Conservation (phyloP, 1,140 invertebrate genomes). For the Listronotus bonariensis region DNA sequence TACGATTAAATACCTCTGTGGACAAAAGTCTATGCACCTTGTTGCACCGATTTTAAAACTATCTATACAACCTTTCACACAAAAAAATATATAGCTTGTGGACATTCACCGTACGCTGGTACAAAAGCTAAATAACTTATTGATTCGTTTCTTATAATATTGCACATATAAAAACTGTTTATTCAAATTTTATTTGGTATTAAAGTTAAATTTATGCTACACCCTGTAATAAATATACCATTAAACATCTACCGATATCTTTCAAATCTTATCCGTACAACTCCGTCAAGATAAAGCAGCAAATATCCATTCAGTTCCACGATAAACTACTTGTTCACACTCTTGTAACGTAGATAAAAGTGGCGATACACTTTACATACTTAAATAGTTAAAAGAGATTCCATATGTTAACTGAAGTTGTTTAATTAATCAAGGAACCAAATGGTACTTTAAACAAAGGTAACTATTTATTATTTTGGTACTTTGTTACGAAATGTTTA, state of each 20-base stretch:
- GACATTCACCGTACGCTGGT: too few relatives aligned
- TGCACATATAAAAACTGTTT: too few relatives aligned
- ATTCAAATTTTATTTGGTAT: too few relatives aligned
- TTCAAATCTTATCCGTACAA: slow-evolving; percentile 24
- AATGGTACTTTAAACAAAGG: slow-evolving; percentile 25
- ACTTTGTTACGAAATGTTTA: slow-evolving; percentile 8
- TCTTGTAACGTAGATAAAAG: slow-evolving; percentile 26
- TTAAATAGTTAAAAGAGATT: slow-evolving; percentile 14
- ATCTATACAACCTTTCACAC: too few relatives aligned
- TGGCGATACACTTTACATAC: slow-evolving; percentile 36
- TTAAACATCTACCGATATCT: neutral
- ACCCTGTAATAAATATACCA: too few relatives aligned
- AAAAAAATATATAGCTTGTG: too few relatives aligned
- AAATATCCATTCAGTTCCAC: slow-evolving; percentile 32
- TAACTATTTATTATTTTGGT: slow-evolving; percentile 25
- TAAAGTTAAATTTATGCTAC: too few relatives aligned
- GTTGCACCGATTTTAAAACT: too few relatives aligned
- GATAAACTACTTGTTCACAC: slow-evolving; percentile 33
- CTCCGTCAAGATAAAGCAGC: slow-evolving; percentile 26
- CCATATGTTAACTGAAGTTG: slow-evolving; percentile 8
- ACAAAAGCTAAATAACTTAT: too few relatives aligned
- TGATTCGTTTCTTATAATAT: too few relatives aligned
- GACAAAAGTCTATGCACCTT: too few relatives aligned
- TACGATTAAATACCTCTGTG: too few relatives aligned
- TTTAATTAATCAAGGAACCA: slow-evolving; percentile 29